Evolutionary conservation across 2,113 vertebrate genomes (phyloP).

Genomic region (Chelonoidis abingdonii): DNA sequence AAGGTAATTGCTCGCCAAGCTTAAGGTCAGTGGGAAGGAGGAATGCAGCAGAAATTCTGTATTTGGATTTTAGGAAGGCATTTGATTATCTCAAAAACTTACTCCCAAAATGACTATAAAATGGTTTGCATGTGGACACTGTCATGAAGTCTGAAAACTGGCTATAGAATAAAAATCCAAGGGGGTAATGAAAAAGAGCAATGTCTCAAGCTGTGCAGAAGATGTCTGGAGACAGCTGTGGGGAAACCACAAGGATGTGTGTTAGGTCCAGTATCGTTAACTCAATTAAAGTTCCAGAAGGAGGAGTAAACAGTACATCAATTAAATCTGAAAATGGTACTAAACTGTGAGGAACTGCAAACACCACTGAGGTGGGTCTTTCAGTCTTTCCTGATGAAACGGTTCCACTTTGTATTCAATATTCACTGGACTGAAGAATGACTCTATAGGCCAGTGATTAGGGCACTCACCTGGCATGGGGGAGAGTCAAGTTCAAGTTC

Average conservation of each 20-base stretch:
- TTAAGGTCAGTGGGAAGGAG: not conserved
- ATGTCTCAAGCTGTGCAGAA: not conserved
- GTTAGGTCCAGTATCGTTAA: not conserved
- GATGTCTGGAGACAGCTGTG: slow-evolving; percentile 33
- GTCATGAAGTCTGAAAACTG: too few species aligned
- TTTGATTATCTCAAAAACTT: not conserved
- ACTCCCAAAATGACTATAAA: not conserved
- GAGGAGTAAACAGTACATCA: rapidly evolving
- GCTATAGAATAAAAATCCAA: too few species aligned
- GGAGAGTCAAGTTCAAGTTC: too few species aligned
- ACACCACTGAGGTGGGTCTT: not conserved
- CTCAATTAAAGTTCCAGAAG: not conserved
- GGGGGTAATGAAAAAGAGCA: not conserved
- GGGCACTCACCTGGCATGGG: too few species aligned
- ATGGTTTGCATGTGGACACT: not conserved
- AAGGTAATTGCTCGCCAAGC: not conserved
- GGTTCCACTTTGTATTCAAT: too few species aligned
- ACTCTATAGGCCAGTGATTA: too few species aligned
- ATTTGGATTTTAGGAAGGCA: not conserved
- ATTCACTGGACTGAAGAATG: too few species aligned
- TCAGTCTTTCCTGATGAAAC: too few species aligned
- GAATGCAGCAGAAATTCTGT: not conserved
- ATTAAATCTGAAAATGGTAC: not conserved
- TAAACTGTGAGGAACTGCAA: not conserved
- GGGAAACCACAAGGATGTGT: not conserved